Base-by-base conservation (phyloP, 2,888 invertebrate genomes). In the Ennomos erosarius region DNA sequence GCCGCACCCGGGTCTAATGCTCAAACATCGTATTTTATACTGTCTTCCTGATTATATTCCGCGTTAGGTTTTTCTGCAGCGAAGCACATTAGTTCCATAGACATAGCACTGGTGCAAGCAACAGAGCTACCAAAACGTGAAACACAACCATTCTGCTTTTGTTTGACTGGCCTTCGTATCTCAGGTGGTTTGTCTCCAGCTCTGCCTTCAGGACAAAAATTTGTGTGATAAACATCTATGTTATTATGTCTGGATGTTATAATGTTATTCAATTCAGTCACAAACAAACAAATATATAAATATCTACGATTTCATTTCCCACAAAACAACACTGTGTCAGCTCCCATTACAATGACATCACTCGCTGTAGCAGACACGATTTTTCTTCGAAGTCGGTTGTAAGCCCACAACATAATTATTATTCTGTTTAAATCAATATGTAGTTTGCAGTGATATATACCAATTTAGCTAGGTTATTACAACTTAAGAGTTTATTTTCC, bases 1-100 rank as follows among this genome's bases (percentile, higher is more conserved):
- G 76, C 76, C 76, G 72, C 72, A 73, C 73, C 73, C 68, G 65
- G 58, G 55, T 51, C 67, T 58, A 60, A 64, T 68, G 67, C 68
- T 69, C 69, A 60, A 67, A 68, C 68, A 64, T 67, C 53, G 42
- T 35, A 46, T 51, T 53, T 50, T 59, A 55, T 33, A 59, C 51
- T 51, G 55, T 55, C 55, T 55, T 55, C 59, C 55, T 59, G 43
- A 33, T 16, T 26, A 26, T 51, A 44, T 40, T 10, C 35, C 12
- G 38, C 13, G 8, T 16, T 50, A 35, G 16, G 13, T 44, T 16
- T 40, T 49, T 44, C 26, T 37, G 34, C 45, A 33, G 6, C 26
- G 6, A 26, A 26, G 26, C 26, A 6, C 26, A 26, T 26, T 26
- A 6, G 26, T 26, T 26, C 26, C 26, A 26, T 0, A 26, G 6